phyloP scores from a whole-genome alignment of 2,113 vertebrate genomes.

The Collichthys lucidus region DNA sequence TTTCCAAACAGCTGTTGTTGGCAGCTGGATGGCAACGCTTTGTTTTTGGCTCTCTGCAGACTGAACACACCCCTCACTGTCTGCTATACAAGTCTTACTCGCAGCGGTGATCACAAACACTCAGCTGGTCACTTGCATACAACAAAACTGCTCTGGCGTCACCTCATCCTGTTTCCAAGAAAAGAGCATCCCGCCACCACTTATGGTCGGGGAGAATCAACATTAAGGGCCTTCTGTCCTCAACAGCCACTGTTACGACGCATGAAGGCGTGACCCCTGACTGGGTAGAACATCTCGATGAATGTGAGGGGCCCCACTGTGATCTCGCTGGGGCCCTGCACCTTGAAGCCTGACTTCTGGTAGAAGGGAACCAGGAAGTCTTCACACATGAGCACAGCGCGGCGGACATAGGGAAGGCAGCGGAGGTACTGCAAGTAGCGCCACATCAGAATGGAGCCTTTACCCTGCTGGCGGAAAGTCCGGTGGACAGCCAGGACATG shows the following conservation, averaged over 20 bases:
- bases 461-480: conserved; percentile 90
- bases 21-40: conserved; percentile 25
- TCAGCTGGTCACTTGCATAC: background rate
- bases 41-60: conserved; percentile 8
- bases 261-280: conserved; percentile 84
- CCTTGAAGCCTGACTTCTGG: conserved; percentile 86
- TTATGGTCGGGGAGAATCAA: background rate
- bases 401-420: conserved; percentile 82
- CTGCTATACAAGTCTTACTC: conserved; percentile 7
- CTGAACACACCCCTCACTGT: background rate
- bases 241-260: conserved; percentile 87
- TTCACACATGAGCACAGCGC: conserved; percentile 89
- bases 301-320: conserved; percentile 86
- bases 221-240: background rate
- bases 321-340: conserved; percentile 85
- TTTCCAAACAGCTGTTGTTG: background rate
- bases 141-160: conserved; percentile 14
- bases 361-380: conserved; percentile 91
- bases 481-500: conserved; percentile 90
- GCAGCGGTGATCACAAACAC: conserved; percentile 29
- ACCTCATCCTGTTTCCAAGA: background rate
- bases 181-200: background rate
- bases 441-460: conserved; percentile 91
- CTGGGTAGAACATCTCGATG: conserved; percentile 85
- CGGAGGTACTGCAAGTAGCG: conserved; percentile 90